Conservation (phyloP, 2,888 invertebrate species). For the Coelopa pilipes region DNA sequence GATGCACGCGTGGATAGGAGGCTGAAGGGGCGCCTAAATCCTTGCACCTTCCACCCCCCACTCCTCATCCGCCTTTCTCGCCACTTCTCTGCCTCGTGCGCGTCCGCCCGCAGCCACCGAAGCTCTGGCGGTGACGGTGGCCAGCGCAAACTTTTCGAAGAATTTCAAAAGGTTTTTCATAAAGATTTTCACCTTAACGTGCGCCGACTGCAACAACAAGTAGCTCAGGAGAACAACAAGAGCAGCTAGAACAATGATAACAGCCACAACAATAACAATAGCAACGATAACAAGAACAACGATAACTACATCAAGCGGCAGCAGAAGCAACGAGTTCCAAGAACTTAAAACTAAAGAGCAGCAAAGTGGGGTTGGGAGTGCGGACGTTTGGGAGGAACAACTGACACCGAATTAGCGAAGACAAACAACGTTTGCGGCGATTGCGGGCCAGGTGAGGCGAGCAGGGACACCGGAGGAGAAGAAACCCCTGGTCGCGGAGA, state of each 20-base stretch:
- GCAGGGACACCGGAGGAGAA: too few relatives aligned
- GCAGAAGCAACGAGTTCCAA: too few relatives aligned
- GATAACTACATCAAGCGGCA: too few relatives aligned
- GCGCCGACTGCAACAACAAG: neutral
- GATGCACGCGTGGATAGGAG: neutral
- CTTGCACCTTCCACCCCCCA: neutral
- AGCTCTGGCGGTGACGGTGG: neutral
- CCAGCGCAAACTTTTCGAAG: neutral
- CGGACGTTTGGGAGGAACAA: conserved; percentile 10
- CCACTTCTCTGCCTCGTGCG: too few relatives aligned
- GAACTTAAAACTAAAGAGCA: neutral
- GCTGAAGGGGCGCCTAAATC: neutral
- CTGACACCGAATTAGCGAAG: neutral
- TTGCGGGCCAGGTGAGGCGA: too few relatives aligned
- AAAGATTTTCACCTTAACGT: conserved; percentile 24
- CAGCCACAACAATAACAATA: too few relatives aligned
- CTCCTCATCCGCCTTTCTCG: too few relatives aligned
- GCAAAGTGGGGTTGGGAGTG: neutral
- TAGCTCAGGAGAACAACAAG: neutral
- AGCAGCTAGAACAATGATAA: too few relatives aligned
- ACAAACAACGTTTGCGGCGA: neutral
- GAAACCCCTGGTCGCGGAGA: too few relatives aligned
- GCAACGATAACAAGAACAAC: too few relatives aligned
- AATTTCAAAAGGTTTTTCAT: conserved; percentile 16
- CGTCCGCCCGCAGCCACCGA: too few relatives aligned